These are phyloP conservation scores for Dryobotodes eremita DNA, from an alignment of 2,888 invertebrate species.

Conservation along the genomic window DNA sequence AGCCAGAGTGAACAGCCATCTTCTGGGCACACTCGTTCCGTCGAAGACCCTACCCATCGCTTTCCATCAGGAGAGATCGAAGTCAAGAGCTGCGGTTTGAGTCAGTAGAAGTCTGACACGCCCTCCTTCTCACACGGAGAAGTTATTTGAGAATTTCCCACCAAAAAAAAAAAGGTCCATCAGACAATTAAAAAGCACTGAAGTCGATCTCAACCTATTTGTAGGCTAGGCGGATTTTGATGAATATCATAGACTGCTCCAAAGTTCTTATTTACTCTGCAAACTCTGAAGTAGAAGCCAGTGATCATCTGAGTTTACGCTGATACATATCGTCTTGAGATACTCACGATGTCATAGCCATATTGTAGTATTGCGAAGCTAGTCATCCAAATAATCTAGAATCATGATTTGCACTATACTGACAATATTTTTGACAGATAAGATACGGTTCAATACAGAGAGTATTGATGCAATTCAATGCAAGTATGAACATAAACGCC, in stretches of 20 bases:
- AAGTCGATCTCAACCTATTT: background rate
- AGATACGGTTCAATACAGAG: slow-evolving; percentile 3
- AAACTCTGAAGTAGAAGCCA: background rate
- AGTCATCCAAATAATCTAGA: slow-evolving; percentile 10
- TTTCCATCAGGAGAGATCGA: background rate
- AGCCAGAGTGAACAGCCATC: background rate
- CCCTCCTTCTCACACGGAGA: no score
- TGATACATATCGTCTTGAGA: background rate
- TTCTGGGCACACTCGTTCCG: background rate
- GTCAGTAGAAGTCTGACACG: no score
- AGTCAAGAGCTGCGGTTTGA: background rate
- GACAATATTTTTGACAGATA: background rate
- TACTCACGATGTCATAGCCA: slow-evolving; percentile 14
- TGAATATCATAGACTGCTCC: background rate
- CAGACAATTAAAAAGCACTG: background rate
- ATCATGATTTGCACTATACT: background rate
- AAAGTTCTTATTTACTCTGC: no score
- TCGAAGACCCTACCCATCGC: background rate
- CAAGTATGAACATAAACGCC: background rate
- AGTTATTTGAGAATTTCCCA: no score
- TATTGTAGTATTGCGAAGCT: background rate
- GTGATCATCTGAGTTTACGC: background rate
- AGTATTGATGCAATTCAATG: slow-evolving; percentile 8
- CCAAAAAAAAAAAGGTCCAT: no score
- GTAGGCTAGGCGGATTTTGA: background rate